Percentiles rank a stretch among this genome's conserved stretches.
Evolutionary conservation across 2,113 vertebrate genomes (phyloP).

Genomic region (Thomomys bottae): DNA sequence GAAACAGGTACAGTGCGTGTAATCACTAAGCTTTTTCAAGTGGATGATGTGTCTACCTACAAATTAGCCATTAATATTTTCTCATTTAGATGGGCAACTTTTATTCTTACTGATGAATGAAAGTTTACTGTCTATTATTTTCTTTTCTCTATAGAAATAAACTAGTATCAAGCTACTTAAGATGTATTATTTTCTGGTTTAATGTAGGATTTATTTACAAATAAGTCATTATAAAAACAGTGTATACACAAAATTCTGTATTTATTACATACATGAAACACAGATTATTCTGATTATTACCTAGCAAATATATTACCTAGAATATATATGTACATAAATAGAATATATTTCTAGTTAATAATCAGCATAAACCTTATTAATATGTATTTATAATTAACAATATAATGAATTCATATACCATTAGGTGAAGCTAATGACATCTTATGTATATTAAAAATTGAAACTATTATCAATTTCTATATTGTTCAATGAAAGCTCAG

Average conservation of each 20-base stretch:
- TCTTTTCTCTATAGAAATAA: neutral
- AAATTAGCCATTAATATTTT: neutral
- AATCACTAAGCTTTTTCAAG: neutral
- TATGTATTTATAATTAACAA: neutral
- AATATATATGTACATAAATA: no score
- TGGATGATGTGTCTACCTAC: neutral
- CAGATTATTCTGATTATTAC: no score
- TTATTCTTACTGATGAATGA: neutral
- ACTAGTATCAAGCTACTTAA: neutral
- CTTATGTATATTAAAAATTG: neutral
- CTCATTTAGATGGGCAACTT: neutral
- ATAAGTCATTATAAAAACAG: conserved; percentile 7
- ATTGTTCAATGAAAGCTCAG: neutral
- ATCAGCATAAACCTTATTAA: no score
- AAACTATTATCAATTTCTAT: neutral
- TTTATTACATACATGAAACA: neutral
- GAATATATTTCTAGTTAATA: no score
- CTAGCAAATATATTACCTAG: no score
- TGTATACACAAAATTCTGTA: neutral
- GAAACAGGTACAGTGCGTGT: neutral
- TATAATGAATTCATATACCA: neutral
- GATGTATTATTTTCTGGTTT: neutral
- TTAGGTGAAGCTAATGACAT: neutral
- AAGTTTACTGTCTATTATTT: conserved; percentile 2
- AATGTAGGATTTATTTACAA: neutral